These are phyloP conservation scores for Tretioscincus oriximinensis DNA, from an alignment of 2,113 vertebrate species.

Conservation along the genomic window DNA sequence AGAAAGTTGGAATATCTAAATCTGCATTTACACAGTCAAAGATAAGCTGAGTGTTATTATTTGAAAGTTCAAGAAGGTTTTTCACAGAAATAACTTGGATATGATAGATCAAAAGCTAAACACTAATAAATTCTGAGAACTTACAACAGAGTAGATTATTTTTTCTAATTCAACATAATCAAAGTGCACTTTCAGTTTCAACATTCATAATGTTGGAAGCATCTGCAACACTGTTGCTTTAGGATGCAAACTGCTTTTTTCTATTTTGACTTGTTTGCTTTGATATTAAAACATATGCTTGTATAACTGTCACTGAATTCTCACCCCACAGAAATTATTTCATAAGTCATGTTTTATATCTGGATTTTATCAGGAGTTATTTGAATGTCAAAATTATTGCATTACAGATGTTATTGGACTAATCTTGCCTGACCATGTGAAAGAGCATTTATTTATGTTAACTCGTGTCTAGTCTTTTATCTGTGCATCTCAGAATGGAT, in stretches of 20 bases:
- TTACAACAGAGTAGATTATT: neutral
- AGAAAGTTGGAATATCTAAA: neutral
- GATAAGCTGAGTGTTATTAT: neutral
- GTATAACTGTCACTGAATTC: neutral
- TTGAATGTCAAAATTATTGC: neutral
- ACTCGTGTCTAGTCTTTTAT: too few relatives aligned
- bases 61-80: neutral
- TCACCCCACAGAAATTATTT: neutral
- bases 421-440: neutral
- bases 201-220: neutral
- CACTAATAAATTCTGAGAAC: neutral
- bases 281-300: neutral
- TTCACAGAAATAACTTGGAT: neutral
- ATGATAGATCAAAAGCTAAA: neutral
- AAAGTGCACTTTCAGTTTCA: neutral
- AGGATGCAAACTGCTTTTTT: neutral
- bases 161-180: neutral
- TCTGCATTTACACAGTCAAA: neutral
- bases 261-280: neutral
- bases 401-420: neutral
- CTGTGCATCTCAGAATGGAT: too few relatives aligned
- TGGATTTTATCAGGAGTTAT: too few relatives aligned
- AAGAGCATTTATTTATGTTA: too few relatives aligned
- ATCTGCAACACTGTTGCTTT: neutral
- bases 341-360: neutral